phyloP scores from a whole-genome alignment of 1,140 invertebrate genomes.

The Chrysopa pallens region DNA sequence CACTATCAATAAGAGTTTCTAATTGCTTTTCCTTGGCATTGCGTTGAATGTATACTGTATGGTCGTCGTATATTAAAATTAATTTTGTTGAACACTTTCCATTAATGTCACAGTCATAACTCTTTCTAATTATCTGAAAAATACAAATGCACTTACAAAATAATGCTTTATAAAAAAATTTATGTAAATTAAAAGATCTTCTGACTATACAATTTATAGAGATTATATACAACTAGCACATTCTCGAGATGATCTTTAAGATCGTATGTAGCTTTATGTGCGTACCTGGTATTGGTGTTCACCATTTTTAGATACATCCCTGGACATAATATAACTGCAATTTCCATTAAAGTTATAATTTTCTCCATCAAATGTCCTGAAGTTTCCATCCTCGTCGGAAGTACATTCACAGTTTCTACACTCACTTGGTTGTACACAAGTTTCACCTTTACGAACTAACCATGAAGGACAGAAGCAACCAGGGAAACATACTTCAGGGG shows the following conservation, averaged over 20 bases:
- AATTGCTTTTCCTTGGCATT: constrained; percentile 6
- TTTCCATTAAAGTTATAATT: constrained; percentile 55
- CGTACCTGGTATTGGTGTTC: constrained; percentile 35
- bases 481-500: constrained; percentile 48
- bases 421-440: constrained; percentile 46
- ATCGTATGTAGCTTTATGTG: constrained; percentile 23
- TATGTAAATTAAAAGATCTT: no score
- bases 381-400: constrained; percentile 48
- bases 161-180: no score
- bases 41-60: constrained; percentile 34
- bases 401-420: constrained; percentile 67
- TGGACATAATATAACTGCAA: constrained; percentile 58
- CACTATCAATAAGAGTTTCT: constrained; percentile 17
- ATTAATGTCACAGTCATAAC: background rate
- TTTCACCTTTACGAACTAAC: constrained; percentile 43
- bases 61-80: constrained; percentile 36
- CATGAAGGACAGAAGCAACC: constrained; percentile 74
- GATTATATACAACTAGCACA: no score
- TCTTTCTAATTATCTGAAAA: background rate
- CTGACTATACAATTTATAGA: no score
- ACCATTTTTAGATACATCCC: constrained; percentile 28
- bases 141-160: no score
- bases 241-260: no score
- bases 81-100: constrained; percentile 33
- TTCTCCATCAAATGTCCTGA: constrained; percentile 51